phyloP scores from a whole-genome alignment of 2,113 vertebrate species.

The Oplegnathus fasciatus region DNA sequence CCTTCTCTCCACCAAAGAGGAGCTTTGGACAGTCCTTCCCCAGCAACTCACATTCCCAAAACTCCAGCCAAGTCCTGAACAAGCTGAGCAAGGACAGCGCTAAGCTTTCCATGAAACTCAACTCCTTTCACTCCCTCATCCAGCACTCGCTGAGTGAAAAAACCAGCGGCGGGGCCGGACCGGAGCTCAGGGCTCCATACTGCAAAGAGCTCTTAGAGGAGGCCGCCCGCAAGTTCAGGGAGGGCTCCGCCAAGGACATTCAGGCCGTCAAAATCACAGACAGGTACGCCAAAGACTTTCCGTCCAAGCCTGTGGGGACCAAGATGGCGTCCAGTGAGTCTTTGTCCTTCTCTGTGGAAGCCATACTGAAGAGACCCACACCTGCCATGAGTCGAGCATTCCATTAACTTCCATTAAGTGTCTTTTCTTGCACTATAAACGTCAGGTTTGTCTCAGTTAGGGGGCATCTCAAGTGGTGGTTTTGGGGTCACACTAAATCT shows the following conservation, averaged over 20 bases:
- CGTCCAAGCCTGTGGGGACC: constrained; percentile 87
- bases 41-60: constrained; percentile 68
- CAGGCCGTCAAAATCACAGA: constrained; percentile 86
- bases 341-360: constrained; percentile 96
- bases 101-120: constrained; percentile 88
- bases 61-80: constrained; percentile 81
- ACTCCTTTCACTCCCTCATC: constrained; percentile 90
- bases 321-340: constrained; percentile 89
- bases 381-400: constrained; percentile 87
- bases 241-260: constrained; percentile 86
- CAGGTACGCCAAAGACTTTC: constrained; percentile 88
- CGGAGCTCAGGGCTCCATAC: constrained; percentile 86
- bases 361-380: constrained; percentile 93
- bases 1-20: constrained; percentile 92
- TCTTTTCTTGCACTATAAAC: constrained; percentile 64
- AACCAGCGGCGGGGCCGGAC: constrained; percentile 61
- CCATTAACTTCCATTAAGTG: constrained; percentile 75
- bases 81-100: constrained; percentile 89
- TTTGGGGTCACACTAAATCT: constrained; percentile 26
- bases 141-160: constrained; percentile 89
- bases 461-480: neutral
- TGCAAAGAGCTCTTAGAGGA: constrained; percentile 92
- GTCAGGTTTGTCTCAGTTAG: constrained; percentile 31
- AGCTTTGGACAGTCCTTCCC: constrained; percentile 87
- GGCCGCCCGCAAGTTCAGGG: constrained; percentile 89